Evolutionary conservation across 2,888 invertebrate genomes (phyloP), one percentile per base, ranked within the genome.

Genomic region (Toxonevra muliebris): DNA sequence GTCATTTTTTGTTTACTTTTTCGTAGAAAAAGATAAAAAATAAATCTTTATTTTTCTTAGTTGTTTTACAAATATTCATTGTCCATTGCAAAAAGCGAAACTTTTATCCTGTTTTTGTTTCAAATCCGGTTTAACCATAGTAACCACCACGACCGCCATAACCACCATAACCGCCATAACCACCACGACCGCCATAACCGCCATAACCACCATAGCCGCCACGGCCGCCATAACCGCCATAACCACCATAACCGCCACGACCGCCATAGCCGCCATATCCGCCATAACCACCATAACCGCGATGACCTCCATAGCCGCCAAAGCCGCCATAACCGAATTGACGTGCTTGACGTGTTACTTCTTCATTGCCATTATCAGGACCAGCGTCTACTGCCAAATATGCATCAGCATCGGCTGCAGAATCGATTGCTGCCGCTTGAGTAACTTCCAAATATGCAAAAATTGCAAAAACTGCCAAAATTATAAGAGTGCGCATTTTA

Each of bases 201-300:
- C 69, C 70, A 62, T 65, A 66, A 9, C 61, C 61, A 7, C 43
- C 48, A 42, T 19, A 41, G 5, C 64, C 42, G 0, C 68, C 65
- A 50, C 30, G 62, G 10, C 69, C 70, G 10, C 69, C 65, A 40
- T 65, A 71, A 10, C 71, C 72, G 7, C 74, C 71, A 42, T 65
- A 68, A 8, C 70, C 50, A 41, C 17, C 40, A 11, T 43, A 52
- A 53, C 42, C 45, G 43, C 30, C 41, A 19, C 45, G 41, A n/a
- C 40, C 43, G 10, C 57, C 48, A 15, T 40, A 48, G 8, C 48
- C 71, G 0, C 69, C 70, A 9, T 64, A 68, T 8, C 66, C 59
- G 19, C 57, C 55, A 48, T 55, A 60, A n/a, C 58, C 40, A 13
- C 57, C 57, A 43, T 17, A 50, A 40, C 41, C 45, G 20, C 61